Evolutionary conservation across 2,797 vertebrate genomes (phyloP).

Genomic region (Glossophaga mutica): DNA sequence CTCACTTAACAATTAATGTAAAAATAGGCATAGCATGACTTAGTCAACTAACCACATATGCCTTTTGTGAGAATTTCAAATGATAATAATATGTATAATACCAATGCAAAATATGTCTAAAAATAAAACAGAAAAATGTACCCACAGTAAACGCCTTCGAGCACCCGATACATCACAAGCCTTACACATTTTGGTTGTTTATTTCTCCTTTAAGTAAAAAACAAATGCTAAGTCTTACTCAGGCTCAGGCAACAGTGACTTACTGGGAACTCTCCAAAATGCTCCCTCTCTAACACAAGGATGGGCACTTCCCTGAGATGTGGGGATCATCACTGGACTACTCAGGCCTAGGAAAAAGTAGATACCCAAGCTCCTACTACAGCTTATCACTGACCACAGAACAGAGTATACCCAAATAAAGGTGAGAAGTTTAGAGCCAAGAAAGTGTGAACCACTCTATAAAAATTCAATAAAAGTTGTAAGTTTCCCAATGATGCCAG

Average conservation of each 20-base stretch:
- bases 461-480: background rate
- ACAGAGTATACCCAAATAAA: background rate
- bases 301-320: background rate
- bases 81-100: background rate
- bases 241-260: background rate
- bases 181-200: background rate
- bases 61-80: background rate
- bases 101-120: background rate
- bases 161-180: background rate
- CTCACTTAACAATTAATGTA: background rate
- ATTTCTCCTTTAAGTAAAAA: background rate
- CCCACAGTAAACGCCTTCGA: background rate
- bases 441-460: background rate
- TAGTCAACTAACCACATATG: background rate
- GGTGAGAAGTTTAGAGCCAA: background rate
- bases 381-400: background rate
- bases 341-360: background rate
- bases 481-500: background rate
- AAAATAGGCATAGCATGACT: background rate
- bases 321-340: background rate
- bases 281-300: background rate
- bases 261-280: background rate
- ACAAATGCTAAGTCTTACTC: background rate
- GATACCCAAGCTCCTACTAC: rapidly evolving
- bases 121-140: background rate